Evolutionary conservation across 2,797 vertebrate genomes (phyloP).

Genomic region (Craterocephalus amniculus): DNA sequence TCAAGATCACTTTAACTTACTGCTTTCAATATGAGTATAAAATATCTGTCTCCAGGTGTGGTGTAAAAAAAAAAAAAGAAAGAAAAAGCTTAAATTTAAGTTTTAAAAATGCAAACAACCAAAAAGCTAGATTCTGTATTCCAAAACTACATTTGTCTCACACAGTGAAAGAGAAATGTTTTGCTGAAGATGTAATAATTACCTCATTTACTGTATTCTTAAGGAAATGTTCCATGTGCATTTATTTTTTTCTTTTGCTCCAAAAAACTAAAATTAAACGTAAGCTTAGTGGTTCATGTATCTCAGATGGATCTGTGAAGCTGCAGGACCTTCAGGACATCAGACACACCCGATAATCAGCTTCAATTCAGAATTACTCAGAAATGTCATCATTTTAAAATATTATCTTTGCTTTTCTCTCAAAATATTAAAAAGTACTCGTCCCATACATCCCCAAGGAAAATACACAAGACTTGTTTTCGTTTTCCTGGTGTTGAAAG

Average conservation of each 20-base stretch:
- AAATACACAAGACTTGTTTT: not conserved
- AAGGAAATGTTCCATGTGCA: not conserved
- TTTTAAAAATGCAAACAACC: conserved; percentile 4
- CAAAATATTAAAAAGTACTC: not conserved
- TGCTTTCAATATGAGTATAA: conserved; percentile 2
- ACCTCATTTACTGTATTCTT: conserved; percentile 19
- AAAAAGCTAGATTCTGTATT: conserved; percentile 14
- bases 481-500: not conserved
- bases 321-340: not conserved
- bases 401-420: not conserved
- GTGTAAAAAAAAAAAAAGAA: not conserved
- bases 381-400: conserved; percentile 18
- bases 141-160: not conserved
- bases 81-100: conserved; percentile 13
- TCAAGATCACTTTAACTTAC: conserved; percentile 7
- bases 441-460: conserved; percentile 13
- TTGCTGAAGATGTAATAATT: conserved; percentile 18
- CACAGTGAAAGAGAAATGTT: conserved; percentile 13
- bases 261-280: conserved; percentile 1
- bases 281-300: not conserved
- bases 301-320: not conserved
- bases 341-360: not conserved
- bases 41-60: not conserved
- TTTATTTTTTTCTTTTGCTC: not conserved
- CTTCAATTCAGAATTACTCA: conserved; percentile 2